Evolutionary conservation across 2,113 vertebrate genomes (phyloP).

Genomic region (Antechinus flavipes): DNA sequence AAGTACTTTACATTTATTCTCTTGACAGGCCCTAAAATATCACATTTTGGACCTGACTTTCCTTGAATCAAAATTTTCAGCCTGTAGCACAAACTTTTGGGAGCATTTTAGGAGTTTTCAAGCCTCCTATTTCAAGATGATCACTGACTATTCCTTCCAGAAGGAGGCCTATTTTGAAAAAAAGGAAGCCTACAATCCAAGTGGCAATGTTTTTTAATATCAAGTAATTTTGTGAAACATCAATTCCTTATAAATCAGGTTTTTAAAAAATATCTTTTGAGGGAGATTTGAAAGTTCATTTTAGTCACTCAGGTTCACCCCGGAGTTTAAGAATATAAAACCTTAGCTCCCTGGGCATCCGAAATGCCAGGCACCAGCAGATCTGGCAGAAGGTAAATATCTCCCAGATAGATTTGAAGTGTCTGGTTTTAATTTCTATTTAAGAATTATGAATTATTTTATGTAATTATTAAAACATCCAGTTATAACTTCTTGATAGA

Average conservation of each 20-base stretch:
- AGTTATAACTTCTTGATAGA: not conserved
- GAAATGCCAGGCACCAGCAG: not conserved
- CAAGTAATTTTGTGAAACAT: not conserved
- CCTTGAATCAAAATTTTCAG: not conserved
- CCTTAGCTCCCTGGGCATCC: too few species aligned
- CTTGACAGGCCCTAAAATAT: not conserved
- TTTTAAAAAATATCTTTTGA: not conserved
- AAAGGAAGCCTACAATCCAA: not conserved
- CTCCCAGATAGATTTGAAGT: not conserved
- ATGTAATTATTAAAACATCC: not conserved
- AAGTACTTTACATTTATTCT: not conserved
- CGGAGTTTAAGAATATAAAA: not conserved
- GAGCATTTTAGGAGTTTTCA: not conserved
- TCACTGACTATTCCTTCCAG: not conserved
- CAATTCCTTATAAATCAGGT: not conserved
- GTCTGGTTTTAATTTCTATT: not conserved
- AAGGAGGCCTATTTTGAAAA: not conserved
- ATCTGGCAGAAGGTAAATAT: not conserved
- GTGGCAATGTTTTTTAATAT: too few species aligned
- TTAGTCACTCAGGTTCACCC: not conserved
- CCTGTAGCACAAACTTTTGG: not conserved
- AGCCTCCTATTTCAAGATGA: not conserved
- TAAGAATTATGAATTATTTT: constrained; percentile 14
- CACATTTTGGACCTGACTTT: not conserved
- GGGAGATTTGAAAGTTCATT: not conserved